Base-by-base conservation (phyloP, 2,113 vertebrate genomes). In the Pycnonotus jocosus region DNA sequence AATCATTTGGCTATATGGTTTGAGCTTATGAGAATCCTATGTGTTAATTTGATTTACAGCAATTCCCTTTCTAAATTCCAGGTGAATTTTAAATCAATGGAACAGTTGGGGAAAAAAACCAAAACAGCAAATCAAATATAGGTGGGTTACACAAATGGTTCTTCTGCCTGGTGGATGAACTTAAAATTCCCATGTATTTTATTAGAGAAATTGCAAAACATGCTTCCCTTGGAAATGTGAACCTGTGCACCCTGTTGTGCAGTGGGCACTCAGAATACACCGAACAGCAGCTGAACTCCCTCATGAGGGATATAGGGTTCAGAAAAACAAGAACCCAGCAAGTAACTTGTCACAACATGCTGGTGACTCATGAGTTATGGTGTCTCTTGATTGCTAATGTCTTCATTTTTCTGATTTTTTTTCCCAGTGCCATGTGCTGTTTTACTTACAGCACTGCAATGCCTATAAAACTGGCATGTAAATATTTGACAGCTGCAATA, bases 331-430 rank as follows among this genome's bases (percentile, higher is more conserved):
- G 6, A 8, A 37, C 9, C 31, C 37, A 14, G 15, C 3, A 0
- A 86, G 45, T 77, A 78, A 44, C 1, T 70, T 40, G 42, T 45
- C 48, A 58, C 15, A 58, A 16, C 0, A 0, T 6, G 5, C 23
- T 68, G 28, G 5, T 0, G 0, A 68, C 21, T 57, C 38, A 31
- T 1, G 1, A 58, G 17, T 54, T 58, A 31, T 22, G 28, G 15
- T 23, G 8, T 13, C 31, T 70, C 20, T 66, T 62, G 47, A n/a
- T 56, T 71, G 16, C 4, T 71, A 53, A 65, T n/a, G 6, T 58
- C 15, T 28, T 60, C 2, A 1, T 87, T 62, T 64, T 25, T 24
- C 16, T 82, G 38, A 8, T 38, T n/a, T 48, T 42, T 23, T 66
- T 50, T 30, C 33, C 15, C 10, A 28, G 10, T 0, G 0, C 12